Evolutionary conservation across 2,113 vertebrate species (phyloP).

Genomic region (Psophia crepitans): DNA sequence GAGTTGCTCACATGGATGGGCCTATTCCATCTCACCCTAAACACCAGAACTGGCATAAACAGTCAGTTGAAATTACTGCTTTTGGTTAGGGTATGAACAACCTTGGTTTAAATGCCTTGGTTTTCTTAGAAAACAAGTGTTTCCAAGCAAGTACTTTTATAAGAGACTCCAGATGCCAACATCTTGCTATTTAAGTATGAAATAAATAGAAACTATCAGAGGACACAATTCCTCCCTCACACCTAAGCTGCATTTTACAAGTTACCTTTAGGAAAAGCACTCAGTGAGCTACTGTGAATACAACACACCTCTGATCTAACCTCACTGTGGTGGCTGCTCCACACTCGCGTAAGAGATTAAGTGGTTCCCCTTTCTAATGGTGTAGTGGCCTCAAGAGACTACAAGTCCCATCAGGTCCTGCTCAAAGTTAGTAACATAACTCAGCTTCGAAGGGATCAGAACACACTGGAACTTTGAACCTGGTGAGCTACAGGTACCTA

Average conservation of each 20-base stretch:
- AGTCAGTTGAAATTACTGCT: background rate
- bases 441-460: background rate
- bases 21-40: background rate
- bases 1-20: background rate
- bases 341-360: background rate
- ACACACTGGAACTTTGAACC: background rate
- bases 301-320: background rate
- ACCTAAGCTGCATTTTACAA: background rate
- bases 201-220: background rate
- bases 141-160: background rate
- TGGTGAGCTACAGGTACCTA: background rate
- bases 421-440: background rate
- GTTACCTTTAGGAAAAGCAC: background rate
- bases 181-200: background rate
- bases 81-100: background rate
- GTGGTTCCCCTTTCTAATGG: background rate
- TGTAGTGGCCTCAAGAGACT: background rate
- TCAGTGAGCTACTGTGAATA: background rate
- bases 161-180: background rate
- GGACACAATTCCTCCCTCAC: background rate
- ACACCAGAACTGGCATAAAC: background rate
- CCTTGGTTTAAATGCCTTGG: background rate
- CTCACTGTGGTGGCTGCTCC: background rate
- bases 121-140: background rate
- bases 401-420: background rate